phyloP scores from a whole-genome alignment of 1,140 invertebrate species.

The Zophobas atratus region DNA sequence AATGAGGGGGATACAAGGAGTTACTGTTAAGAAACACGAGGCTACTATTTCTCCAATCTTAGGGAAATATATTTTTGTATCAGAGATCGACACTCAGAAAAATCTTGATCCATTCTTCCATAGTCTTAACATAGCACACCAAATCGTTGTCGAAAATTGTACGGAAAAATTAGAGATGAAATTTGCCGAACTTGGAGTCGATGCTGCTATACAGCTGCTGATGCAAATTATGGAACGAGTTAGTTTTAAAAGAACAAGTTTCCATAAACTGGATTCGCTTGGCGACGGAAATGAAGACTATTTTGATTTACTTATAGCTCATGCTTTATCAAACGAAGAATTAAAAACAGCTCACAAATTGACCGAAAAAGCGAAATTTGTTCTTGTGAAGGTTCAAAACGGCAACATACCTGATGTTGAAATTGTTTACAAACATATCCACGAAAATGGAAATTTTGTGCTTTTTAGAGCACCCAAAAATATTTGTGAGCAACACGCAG shows the following conservation, averaged over 20 bases:
- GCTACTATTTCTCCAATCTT: conserved; percentile 71
- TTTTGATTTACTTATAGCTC: no score
- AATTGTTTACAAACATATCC: conserved; percentile 70
- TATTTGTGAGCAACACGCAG: conserved; percentile 67
- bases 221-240: neutral
- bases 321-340: no score
- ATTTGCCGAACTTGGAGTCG: conserved; percentile 78
- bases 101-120: conserved; percentile 74
- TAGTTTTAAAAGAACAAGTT: conserved; percentile 9
- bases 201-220: neutral
- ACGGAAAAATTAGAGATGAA: conserved; percentile 80
- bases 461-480: conserved; percentile 72
- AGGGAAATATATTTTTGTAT: conserved; percentile 88
- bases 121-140: conserved; percentile 76
- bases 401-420: conserved; percentile 70
- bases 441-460: conserved; percentile 74
- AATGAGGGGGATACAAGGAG: conserved; percentile 83
- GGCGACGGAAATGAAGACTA: neutral
- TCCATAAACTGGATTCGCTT: neutral
- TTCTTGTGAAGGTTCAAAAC: conserved; percentile 82
- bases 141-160: conserved; percentile 87
- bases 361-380: conserved; percentile 75
- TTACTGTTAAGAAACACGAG: conserved; percentile 76
- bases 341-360: no score
- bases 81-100: conserved; percentile 78